Percentiles rank a stretch among this genome's conserved stretches.
phyloP scores from a whole-genome alignment of 2,113 vertebrate species.

The Cinclus mexicanus region DNA sequence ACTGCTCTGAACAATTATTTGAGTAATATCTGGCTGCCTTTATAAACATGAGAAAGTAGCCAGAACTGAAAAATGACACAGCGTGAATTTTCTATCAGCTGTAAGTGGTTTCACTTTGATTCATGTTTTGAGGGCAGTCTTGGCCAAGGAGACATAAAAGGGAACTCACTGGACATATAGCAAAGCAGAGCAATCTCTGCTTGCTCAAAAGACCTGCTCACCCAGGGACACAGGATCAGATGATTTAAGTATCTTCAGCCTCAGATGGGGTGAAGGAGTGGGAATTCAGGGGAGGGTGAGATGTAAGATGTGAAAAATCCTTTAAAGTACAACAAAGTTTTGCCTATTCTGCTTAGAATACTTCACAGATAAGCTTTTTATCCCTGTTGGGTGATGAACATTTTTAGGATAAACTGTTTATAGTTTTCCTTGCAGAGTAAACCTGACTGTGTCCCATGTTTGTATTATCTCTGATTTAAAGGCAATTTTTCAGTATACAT shows the following conservation, averaged over 20 bases:
- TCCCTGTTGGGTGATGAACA: background rate
- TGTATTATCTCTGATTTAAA: slow-evolving; percentile 8
- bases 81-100: background rate
- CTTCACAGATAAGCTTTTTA: background rate
- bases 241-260: background rate
- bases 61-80: background rate
- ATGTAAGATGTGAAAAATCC: background rate
- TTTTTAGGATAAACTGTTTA: background rate
- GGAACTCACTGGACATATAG: background rate
- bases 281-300: background rate
- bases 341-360: background rate
- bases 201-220: background rate
- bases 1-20: background rate
- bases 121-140: background rate
- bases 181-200: background rate
- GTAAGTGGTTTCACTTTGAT: background rate
- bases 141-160: background rate
- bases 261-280: background rate
- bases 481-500: background rate
- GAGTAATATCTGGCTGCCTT: background rate
- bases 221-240: background rate
- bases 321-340: background rate
- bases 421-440: background rate
- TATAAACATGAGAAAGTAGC: background rate
- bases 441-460: background rate